Conservation (phyloP, 2,113 vertebrate species). For the Pyxicephalus adspersus region DNA sequence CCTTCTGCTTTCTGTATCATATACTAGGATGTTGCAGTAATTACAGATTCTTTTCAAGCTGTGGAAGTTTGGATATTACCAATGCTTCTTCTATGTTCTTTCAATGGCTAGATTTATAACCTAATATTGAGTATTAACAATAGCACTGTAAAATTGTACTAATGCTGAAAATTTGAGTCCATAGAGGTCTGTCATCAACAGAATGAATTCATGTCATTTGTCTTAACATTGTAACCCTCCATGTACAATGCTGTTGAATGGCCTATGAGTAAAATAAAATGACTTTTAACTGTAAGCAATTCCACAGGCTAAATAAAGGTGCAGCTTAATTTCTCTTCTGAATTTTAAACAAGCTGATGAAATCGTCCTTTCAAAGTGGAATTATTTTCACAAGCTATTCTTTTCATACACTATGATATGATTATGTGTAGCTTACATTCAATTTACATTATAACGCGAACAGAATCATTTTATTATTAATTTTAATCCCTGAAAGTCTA, state of each 20-base stretch:
- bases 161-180: neutral
- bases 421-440: neutral
- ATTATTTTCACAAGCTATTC: slow-evolving; percentile 11
- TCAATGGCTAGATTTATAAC: too few relatives aligned
- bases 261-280: slow-evolving; percentile 7
- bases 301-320: slow-evolving; percentile 26
- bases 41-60: too few relatives aligned
- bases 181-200: neutral
- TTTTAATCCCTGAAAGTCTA: too few relatives aligned
- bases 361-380: neutral
- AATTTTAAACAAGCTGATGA: slow-evolving; percentile 32
- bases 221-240: neutral
- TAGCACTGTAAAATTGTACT: neutral
- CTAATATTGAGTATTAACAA: too few relatives aligned
- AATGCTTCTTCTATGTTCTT: too few relatives aligned
- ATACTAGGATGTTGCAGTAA: too few relatives aligned
- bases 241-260: neutral
- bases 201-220: slow-evolving; percentile 8
- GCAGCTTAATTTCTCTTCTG: slow-evolving; percentile 29
- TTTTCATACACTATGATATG: neutral
- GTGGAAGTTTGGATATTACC: too few relatives aligned
- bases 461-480: too few relatives aligned
- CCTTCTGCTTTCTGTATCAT: too few relatives aligned
- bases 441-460: too few relatives aligned
- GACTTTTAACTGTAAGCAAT: neutral